Conservation (phyloP, 2,797 vertebrate species). For the Helicolenus hilgendorfi region DNA sequence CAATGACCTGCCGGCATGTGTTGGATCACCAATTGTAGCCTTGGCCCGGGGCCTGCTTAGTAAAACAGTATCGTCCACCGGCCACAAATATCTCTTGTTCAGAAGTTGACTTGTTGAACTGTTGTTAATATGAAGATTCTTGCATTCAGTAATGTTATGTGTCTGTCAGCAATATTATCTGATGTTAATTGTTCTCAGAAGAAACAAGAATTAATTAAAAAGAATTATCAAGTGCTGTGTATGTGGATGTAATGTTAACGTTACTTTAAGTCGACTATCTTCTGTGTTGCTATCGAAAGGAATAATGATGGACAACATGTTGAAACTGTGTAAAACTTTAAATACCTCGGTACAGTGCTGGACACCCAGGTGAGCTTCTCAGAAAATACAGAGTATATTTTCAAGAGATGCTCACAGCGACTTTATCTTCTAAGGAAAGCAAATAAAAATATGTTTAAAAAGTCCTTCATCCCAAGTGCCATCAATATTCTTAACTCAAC, state of each 20-base stretch:
- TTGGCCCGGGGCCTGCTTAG: not conserved
- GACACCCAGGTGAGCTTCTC: no score
- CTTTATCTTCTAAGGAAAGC: no score
- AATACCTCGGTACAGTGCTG: no score
- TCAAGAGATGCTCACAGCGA: no score
- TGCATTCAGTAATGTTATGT: not conserved
- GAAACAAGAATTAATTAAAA: not conserved
- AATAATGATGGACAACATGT: not conserved
- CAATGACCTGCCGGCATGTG: not conserved
- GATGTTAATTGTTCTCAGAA: not conserved
- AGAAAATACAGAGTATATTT: no score
- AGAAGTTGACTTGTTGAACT: not conserved
- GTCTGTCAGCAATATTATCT: not conserved
- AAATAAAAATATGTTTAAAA: no score
- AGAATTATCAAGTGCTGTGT: not conserved
- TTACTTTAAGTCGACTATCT: not conserved
- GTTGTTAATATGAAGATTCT: not conserved
- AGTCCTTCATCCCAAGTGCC: no score
- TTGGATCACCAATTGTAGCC: not conserved
- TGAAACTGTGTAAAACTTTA: fast-evolving
- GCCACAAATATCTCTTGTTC: not conserved
- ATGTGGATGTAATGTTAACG: not conserved
- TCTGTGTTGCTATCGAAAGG: not conserved
- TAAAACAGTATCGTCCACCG: not conserved
- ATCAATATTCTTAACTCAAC: no score